phyloP scores from a whole-genome alignment of 2,888 invertebrate genomes.

The Eupithecia dodoneata region DNA sequence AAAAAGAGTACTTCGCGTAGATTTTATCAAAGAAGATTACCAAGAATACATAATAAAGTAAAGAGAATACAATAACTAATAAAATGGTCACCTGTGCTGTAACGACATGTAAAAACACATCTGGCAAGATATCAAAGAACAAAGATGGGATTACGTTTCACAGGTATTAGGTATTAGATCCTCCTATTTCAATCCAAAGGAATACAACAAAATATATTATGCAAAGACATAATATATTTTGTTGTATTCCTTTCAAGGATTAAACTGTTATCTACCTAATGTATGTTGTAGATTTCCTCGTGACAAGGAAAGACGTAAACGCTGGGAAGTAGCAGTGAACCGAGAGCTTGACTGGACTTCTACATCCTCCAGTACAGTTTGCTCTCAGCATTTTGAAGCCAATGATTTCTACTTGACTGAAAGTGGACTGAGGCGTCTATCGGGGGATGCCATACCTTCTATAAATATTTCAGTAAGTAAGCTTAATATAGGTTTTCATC shows the following conservation, averaged over 20 bases:
- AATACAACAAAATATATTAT: too few species aligned
- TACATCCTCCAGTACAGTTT: slow-evolving; percentile 68
- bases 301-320: slow-evolving; percentile 60
- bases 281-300: slow-evolving; percentile 63
- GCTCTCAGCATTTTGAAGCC: slow-evolving; percentile 70
- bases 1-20: too few species aligned
- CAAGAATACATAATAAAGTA: not conserved
- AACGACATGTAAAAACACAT: slow-evolving; percentile 67
- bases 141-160: slow-evolving; percentile 75
- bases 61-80: not conserved
- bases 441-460: slow-evolving; percentile 62
- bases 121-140: slow-evolving; percentile 69
- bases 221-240: not conserved
- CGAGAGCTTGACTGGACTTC: slow-evolving; percentile 65
- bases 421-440: slow-evolving; percentile 66
- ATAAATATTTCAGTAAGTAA: slow-evolving; percentile 72
- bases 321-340: slow-evolving; percentile 72
- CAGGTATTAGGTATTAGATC: slow-evolving; percentile 57
- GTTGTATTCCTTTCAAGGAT: not conserved
- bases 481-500: too few species aligned
- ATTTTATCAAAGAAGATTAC: not conserved
- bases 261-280: not conserved
- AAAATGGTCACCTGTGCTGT: slow-evolving; percentile 68
- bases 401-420: slow-evolving; percentile 71
- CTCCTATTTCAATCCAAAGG: not conserved